These are phyloP conservation scores for Pungitius pungitius DNA, from an alignment of 2,113 vertebrate genomes.

Conservation along the genomic window DNA sequence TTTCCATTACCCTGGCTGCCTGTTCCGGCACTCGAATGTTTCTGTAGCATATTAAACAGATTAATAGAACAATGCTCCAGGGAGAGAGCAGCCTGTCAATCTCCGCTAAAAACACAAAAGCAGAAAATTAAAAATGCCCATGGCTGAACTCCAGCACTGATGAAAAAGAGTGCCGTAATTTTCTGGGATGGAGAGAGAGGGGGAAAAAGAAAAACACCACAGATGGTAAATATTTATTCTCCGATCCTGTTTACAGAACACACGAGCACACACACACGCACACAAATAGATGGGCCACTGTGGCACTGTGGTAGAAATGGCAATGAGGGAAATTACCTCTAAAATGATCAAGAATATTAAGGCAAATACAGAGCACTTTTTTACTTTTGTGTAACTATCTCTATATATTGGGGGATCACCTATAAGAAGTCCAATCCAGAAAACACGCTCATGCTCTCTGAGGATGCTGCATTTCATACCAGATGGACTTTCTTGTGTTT, in stretches of 20 bases:
- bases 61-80: conserved; percentile 86
- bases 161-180: conserved; percentile 78
- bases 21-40: conserved; percentile 78
- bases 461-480: conserved; percentile 44
- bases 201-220: conserved; percentile 45
- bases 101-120: conserved; percentile 84
- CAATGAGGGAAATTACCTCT: conserved; percentile 63
- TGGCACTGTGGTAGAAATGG: conserved; percentile 54
- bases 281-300: conserved; percentile 37
- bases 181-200: conserved; percentile 48
- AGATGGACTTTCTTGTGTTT: conserved; percentile 65
- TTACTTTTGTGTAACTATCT: conserved; percentile 63
- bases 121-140: conserved; percentile 88
- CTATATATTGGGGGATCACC: conserved; percentile 52
- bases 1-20: conserved; percentile 82
- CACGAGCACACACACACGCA: conserved; percentile 45
- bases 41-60: conserved; percentile 90
- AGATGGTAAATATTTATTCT: conserved; percentile 85
- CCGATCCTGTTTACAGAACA: conserved; percentile 72
- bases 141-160: conserved; percentile 85
- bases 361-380: conserved; percentile 52
- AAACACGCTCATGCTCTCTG: conserved; percentile 50
- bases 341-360: conserved; percentile 61
- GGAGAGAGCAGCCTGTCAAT: conserved; percentile 83
- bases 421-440: conserved; percentile 55